Percentiles rank a stretch among this genome's conserved stretches.
These are phyloP conservation scores for Numenius arquata DNA, from an alignment of 2,113 vertebrate genomes.

Conservation along the genomic window DNA sequence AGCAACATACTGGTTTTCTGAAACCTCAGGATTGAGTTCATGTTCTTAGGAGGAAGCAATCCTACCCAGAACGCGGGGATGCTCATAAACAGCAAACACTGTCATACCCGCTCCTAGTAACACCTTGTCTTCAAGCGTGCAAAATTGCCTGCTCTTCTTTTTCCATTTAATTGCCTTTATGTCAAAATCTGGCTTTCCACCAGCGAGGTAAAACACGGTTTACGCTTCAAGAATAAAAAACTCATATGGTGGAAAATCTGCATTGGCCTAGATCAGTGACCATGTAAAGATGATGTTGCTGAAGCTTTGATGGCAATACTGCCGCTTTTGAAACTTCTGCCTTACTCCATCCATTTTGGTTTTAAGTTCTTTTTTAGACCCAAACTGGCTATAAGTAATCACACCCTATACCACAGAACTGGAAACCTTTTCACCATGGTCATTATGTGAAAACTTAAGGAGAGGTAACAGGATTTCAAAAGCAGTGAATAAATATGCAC, in stretches of 20 bases:
- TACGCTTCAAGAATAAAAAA: not conserved
- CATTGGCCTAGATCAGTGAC: not conserved
- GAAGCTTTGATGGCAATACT: not conserved
- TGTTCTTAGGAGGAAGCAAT: not conserved
- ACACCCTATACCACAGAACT: not conserved
- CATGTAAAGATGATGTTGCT: not conserved
- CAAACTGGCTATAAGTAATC: not conserved
- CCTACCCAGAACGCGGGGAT: not conserved
- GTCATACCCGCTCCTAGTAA: not conserved
- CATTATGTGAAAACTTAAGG: not conserved
- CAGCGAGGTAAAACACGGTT: not conserved
- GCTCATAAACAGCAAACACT: not conserved
- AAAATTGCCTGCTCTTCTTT: not conserved
- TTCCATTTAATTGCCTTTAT: not conserved
- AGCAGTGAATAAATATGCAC: not conserved
- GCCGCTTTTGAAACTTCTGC: not conserved
- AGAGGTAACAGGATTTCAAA: not conserved
- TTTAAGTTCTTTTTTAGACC: not conserved
- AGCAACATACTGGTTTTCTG: not conserved
- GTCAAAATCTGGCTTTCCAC: not conserved
- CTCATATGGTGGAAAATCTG: not conserved
- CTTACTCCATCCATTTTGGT: not conserved
- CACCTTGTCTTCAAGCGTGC: not conserved
- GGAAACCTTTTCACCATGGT: not conserved
- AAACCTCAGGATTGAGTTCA: not conserved